Conservation (phyloP, 2,113 vertebrate genomes). For the Bos taurus region DNA sequence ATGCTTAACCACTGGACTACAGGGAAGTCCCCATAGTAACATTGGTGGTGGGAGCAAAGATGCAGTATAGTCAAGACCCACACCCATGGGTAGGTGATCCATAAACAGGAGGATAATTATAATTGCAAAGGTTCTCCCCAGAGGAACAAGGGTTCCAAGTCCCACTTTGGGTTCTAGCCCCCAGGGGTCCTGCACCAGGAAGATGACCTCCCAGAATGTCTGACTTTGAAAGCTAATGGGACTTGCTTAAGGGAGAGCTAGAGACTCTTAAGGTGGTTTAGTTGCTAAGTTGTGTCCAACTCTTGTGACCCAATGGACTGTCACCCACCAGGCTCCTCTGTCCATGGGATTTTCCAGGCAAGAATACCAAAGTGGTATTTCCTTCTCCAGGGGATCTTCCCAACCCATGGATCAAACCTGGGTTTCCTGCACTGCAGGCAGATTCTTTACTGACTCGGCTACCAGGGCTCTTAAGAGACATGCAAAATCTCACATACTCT, state of each 20-base stretch:
- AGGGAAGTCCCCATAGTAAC: not conserved
- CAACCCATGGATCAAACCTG: not conserved
- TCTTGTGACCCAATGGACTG: not conserved
- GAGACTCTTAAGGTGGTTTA: not conserved
- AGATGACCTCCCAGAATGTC: not conserved
- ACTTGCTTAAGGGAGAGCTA: not conserved
- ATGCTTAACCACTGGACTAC: not conserved
- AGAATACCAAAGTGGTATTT: not conserved
- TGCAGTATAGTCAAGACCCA: not conserved
- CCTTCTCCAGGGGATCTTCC: not conserved
- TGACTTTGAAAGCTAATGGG: not conserved
- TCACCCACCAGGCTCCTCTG: not conserved
- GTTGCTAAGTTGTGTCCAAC: not conserved
- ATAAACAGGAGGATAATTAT: not conserved
- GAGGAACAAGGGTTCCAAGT: not conserved
- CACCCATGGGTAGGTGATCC: not conserved
- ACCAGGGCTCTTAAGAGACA: not conserved
- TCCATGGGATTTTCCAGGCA: not conserved
- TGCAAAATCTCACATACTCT: not conserved
- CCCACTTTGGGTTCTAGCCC: not conserved
- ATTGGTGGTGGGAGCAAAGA: not conserved
- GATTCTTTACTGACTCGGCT: not conserved
- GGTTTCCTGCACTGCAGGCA: not conserved
- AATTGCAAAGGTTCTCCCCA: not conserved
- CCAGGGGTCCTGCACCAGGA: not conserved